These are phyloP conservation scores for Cerceris rybyensis DNA, from an alignment of 2,888 invertebrate genomes.

Conservation along the genomic window DNA sequence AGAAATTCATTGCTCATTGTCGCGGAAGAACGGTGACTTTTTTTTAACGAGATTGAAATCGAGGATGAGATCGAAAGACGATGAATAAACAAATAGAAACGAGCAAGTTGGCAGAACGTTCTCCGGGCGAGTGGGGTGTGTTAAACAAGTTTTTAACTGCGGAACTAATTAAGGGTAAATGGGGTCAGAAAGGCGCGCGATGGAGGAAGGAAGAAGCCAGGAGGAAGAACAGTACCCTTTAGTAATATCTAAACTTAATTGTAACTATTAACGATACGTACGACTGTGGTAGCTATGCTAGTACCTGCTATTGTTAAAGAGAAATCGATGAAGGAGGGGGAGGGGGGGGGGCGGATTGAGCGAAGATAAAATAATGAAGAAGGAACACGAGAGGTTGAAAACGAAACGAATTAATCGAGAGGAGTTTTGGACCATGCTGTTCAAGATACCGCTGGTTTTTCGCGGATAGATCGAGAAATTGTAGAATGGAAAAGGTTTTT, in stretches of 20 bases:
- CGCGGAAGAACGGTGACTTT: background rate
- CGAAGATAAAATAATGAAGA: slow-evolving; percentile 13
- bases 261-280: slow-evolving; percentile 82
- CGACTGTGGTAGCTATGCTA: slow-evolving; percentile 83
- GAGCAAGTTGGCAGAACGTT: slow-evolving; percentile 52
- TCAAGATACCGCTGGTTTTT: slow-evolving; percentile 15
- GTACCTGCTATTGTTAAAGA: slow-evolving; percentile 82
- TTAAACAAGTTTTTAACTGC: slow-evolving; percentile 59
- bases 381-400: background rate
- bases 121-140: slow-evolving; percentile 56
- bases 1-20: background rate
- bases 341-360: slow-evolving; percentile 17
- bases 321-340: slow-evolving; percentile 46
- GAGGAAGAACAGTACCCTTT: slow-evolving; percentile 68
- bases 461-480: background rate
- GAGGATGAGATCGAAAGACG: slow-evolving; percentile 5
- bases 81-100: background rate
- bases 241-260: slow-evolving; percentile 79
- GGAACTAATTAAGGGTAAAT: slow-evolving; percentile 59
- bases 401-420: slow-evolving; percentile 16
- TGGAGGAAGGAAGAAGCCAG: slow-evolving; percentile 37
- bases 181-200: slow-evolving; percentile 19
- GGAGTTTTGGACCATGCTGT: slow-evolving; percentile 24
- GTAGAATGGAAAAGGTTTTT: too few species aligned
- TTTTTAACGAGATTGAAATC: background rate